Base-by-base conservation (phyloP, 2,113 vertebrate genomes). In the Perca fluviatilis region DNA sequence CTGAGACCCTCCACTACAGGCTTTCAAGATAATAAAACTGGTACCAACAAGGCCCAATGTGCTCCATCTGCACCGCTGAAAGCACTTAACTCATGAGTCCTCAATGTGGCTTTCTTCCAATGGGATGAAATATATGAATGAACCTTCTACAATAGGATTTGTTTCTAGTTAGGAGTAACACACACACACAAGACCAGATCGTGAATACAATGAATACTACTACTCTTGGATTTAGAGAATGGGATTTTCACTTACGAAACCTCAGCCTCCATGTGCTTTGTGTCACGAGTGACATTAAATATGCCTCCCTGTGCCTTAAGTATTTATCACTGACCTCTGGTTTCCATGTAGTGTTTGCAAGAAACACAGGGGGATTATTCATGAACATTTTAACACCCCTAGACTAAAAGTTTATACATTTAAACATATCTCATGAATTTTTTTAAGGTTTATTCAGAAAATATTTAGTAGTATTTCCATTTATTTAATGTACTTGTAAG, bases 1-100 rank as follows among this genome's bases (percentile, higher is more conserved):
- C 30, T 49, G 68, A 74, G 25, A 72, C 10, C 36, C 54, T 7
- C 51, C 27, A 73, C 49, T 16, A 63, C 56, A 50, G 71, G 86
- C 66, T 84, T 68, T 62, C 19, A 82, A 68, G 73, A 84, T 56
- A 60, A 74, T 81, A 82, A 85, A 89, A 63, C 43, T n/a, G 66
- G 40, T 27, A 60, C 50, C 58, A 83, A 71, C 75, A 47, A 63
- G 58, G 51, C 63, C 49, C 33, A 25, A 66, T 30, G 67, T 63
- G 77, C 68, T 74, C 60, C 61, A 69, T 87, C 69, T 72, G 64
- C 36, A 61, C 77, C 80, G 66, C 80, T 78, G 50, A 83, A 69
- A 79, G 68, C 54, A 71, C 49, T 66, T 27, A 9, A 4, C 53
- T 70, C 49, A 36, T 9, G 49, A 71, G 54, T 68, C 70, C 21